Evolutionary conservation across 2,113 vertebrate genomes (phyloP).

Genomic region (Chloropsis cyanopogon): DNA sequence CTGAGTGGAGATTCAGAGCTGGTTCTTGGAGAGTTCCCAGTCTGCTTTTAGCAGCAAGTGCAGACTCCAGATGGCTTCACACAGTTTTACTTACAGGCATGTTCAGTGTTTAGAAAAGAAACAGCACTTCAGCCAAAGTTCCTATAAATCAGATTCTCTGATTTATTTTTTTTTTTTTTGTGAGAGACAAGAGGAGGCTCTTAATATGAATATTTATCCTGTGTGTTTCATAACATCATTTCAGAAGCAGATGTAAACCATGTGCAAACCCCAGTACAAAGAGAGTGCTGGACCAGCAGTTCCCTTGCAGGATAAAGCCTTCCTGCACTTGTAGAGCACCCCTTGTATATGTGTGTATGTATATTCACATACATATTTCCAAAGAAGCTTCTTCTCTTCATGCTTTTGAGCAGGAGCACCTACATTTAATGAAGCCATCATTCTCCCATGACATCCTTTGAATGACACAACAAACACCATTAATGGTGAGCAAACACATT

Average conservation of each 20-base stretch:
- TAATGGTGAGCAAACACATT: background rate
- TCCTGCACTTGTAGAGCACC: background rate
- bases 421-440: background rate
- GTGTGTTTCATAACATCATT: background rate
- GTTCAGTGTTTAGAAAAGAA: background rate
- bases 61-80: background rate
- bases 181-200: background rate
- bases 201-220: background rate
- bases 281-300: background rate
- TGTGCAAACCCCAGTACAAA: background rate
- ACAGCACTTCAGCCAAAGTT: background rate
- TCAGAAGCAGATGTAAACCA: background rate
- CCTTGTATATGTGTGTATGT: background rate
- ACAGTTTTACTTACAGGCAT: background rate
- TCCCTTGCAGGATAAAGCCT: background rate
- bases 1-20: background rate
- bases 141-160: background rate
- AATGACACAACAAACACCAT: background rate
- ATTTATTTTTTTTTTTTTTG: background rate
- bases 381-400: background rate
- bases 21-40: background rate
- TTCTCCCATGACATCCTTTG: background rate
- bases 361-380: background rate
- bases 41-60: background rate
- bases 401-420: background rate